phyloP scores from a whole-genome alignment of 2,113 vertebrate genomes.

The Aptenodytes forsteri region DNA sequence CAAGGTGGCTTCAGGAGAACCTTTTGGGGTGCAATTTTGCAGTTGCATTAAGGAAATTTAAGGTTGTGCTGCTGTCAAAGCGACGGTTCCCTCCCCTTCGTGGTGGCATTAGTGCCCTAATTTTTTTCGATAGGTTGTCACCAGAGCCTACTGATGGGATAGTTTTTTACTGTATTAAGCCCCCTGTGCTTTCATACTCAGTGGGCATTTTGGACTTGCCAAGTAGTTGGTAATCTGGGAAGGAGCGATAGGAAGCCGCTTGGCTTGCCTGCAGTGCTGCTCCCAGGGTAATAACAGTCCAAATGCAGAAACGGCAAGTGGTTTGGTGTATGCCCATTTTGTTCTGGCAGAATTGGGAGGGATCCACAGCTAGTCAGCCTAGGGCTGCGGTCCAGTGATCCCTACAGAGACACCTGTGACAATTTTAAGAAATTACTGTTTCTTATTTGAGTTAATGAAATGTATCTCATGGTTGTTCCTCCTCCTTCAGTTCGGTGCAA shows the following conservation, averaged over 20 bases:
- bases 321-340: background rate
- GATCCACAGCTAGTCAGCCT: background rate
- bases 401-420: background rate
- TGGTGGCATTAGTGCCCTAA: background rate
- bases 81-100: background rate
- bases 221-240: background rate
- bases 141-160: fast-evolving
- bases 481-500: background rate
- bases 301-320: background rate
- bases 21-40: background rate
- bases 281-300: background rate
- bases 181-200: background rate
- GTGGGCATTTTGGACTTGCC: background rate
- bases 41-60: background rate
- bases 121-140: background rate
- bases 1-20: background rate
- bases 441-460: background rate
- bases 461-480: background rate
- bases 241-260: background rate
- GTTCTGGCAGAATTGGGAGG: background rate
- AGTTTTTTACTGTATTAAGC: background rate
- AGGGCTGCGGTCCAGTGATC: background rate
- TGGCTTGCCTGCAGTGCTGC: background rate
- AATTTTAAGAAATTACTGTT: background rate
- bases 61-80: background rate